Conservation (phyloP, 2,113 vertebrate species). For the Dasyurus viverrinus region DNA sequence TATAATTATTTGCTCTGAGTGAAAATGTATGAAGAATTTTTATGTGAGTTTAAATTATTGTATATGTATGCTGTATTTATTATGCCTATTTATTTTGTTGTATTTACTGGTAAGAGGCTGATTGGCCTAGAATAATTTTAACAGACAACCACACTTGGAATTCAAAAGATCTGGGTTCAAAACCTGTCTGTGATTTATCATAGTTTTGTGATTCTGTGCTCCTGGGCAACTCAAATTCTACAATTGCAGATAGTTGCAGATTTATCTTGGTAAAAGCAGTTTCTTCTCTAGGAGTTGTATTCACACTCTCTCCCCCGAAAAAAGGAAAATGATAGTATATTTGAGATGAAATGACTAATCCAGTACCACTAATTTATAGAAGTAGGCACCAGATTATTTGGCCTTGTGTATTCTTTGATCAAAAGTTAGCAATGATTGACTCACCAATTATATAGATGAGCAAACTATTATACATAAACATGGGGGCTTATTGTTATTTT, state of each 20-base stretch:
- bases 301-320: background rate
- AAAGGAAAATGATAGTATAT: background rate
- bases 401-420: conserved; percentile 12
- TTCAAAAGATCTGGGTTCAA: background rate
- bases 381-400: conserved; percentile 26
- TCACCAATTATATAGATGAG: conserved; percentile 46
- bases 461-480: background rate
- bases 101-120: no score
- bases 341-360: conserved; percentile 35
- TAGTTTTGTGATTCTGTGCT: background rate
- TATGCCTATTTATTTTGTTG: conserved; percentile 5
- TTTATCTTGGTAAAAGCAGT: background rate
- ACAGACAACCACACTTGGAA: background rate
- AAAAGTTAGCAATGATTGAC: conserved; percentile 41
- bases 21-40: conserved; percentile 19
- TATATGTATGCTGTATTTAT: conserved; percentile 9
- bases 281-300: background rate
- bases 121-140: no score
- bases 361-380: conserved; percentile 50
- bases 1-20: background rate
- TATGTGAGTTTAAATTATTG: background rate
- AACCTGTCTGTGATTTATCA: background rate
- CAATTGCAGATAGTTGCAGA: background rate
- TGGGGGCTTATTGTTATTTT: conserved; percentile 13
- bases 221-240: background rate